These are phyloP conservation scores for Imbricaverruca yamaguchii DNA, from an alignment of 2,888 invertebrate species.

Conservation along the genomic window DNA sequence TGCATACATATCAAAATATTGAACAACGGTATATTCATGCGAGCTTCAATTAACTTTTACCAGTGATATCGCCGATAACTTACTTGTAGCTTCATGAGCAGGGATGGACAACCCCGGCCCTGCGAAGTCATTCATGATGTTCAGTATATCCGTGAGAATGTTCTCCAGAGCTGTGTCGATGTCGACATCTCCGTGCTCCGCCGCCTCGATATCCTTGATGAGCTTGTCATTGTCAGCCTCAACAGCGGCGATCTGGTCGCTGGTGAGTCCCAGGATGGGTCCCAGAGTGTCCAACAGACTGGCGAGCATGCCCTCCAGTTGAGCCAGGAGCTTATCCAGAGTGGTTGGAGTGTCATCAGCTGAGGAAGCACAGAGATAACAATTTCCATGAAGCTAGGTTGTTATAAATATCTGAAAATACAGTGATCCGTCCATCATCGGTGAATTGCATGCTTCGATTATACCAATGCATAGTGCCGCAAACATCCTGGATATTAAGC, in stretches of 20 bases:
- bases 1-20: no score
- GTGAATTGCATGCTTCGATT: no score
- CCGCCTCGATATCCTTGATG: slow-evolving; percentile 2
- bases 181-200: not conserved
- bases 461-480: no score
- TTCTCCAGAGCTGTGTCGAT: not conserved
- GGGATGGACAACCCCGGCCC: not conserved
- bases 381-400: no score
- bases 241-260: not conserved
- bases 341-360: not conserved
- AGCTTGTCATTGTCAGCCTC: slow-evolving; percentile 5
- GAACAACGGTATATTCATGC: no score
- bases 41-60: no score
- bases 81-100: no score
- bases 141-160: not conserved
- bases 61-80: no score
- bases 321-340: not conserved
- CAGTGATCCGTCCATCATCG: no score
- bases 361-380: not conserved
- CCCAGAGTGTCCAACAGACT: not conserved
- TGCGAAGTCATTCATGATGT: not conserved
- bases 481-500: no score
- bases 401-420: no score
- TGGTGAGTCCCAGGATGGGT: not conserved
- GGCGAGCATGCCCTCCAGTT: not conserved